Base-by-base conservation (phyloP, 1,140 invertebrate genomes). In the Lanistes nyassanus region DNA sequence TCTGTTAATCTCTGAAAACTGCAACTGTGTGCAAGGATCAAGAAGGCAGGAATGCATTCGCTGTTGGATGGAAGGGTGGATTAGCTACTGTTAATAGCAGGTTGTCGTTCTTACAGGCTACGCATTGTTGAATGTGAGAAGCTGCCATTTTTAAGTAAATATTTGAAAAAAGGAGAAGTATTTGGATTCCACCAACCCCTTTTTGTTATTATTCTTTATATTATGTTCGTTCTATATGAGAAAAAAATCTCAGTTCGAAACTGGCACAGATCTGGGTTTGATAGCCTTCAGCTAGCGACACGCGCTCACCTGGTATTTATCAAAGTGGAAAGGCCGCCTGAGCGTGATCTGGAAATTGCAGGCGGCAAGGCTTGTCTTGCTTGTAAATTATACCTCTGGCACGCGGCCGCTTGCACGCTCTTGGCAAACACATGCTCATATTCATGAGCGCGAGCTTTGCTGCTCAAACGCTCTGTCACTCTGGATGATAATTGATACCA, bases 381-480 rank as follows among this genome's bases (percentile, higher is more conserved):
- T 29, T 55, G 42, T 55, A 70, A 70, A 70, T 70, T 55, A 70
- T 55, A 16, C 47, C 68, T 36, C 37, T 56, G 13, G 68, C 68
- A 70, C 68, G 68, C 68, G 68, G 29, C 13, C 29, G 19, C 13
- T 70, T n/a, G 5, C 26, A 16, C 34, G 29, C 36, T 23, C 68
- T 56, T n/a, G 42, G 68, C 51, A 70, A 70, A 70, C 68, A 70
- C 68, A 70, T 53, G 68, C 68, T 70, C 68, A 21, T 56, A 56
- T 70, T 70, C 68, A 56, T 70, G 68, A 56, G 47, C 51, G 29
- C 47, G 51, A 55, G 68, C 51, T n/a, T 47, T 56, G 47, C 29
- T 31, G 31, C 47, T 70, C 37, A 19, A 23, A 6, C 47, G 37
- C 6, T 36, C 37, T 70, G 68, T 70, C 68, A 36, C 47, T 55